Conservation (phyloP, 2,888 invertebrate genomes). For the Tenthredo amoena region DNA sequence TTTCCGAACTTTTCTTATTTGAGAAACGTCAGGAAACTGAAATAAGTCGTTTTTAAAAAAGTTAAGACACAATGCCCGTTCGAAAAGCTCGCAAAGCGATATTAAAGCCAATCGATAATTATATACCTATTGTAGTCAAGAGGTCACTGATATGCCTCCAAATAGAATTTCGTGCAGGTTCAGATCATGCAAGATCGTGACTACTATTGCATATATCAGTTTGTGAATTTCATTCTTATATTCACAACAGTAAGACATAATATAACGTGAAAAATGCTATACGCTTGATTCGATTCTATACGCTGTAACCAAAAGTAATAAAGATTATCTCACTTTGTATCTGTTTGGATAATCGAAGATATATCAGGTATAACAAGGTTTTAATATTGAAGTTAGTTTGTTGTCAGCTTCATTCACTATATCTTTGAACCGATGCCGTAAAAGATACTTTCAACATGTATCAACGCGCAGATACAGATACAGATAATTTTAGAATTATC, state of each 20-base stretch:
- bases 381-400: too few species aligned
- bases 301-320: not conserved
- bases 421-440: too few species aligned
- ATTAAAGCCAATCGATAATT: not conserved
- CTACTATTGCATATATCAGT: not conserved
- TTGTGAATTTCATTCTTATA: too few species aligned
- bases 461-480: too few species aligned
- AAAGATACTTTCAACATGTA: too few species aligned
- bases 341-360: not conserved
- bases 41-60: too few species aligned
- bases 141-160: not conserved
- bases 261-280: not conserved
- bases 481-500: too few species aligned
- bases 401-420: too few species aligned
- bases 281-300: not conserved
- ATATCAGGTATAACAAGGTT: too few species aligned
- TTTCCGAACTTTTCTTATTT: too few species aligned
- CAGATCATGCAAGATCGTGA: conserved; percentile 8
- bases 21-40: too few species aligned
- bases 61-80: too few species aligned
- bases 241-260: not conserved
- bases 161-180: not conserved
- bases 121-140: not conserved
- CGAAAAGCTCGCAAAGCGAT: not conserved
- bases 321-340: not conserved